These are phyloP conservation scores for Spondyliosoma cantharus DNA, from an alignment of 2,797 vertebrate genomes.

Conservation along the genomic window DNA sequence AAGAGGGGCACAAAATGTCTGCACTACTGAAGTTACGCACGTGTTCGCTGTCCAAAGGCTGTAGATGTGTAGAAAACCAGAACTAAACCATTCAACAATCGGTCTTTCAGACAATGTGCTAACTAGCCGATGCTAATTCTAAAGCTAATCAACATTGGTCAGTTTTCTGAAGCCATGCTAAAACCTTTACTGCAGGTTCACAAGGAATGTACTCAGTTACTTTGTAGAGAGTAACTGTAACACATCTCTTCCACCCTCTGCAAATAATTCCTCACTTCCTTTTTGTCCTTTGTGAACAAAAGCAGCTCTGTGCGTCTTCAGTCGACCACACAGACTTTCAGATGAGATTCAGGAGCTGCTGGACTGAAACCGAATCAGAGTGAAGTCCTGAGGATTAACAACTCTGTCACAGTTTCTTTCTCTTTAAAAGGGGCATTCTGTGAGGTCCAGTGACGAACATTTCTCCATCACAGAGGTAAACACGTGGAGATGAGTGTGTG, in stretches of 20 bases:
- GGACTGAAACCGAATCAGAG: constrained; percentile 12
- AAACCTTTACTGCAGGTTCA: not conserved
- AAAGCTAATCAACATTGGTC: not conserved
- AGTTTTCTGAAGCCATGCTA: not conserved
- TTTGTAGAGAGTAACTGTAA: not conserved
- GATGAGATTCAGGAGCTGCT: constrained; percentile 28
- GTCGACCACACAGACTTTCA: constrained; percentile 38
- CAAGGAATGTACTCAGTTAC: not conserved
- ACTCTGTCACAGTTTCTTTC: not conserved
- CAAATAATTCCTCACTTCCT: constrained; percentile 21
- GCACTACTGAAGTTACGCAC: not conserved
- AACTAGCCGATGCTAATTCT: not conserved
- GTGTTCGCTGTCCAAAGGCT: too few species aligned
- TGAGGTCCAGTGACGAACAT: not conserved
- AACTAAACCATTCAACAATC: not conserved
- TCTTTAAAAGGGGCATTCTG: constrained; percentile 21
- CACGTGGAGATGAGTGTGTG: constrained; percentile 13
- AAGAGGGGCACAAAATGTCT: not conserved
- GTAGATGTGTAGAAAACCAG: not conserved
- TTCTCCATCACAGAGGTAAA: constrained; percentile 39
- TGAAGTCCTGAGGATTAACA: constrained; percentile 2
- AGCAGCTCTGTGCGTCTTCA: constrained; percentile 48
- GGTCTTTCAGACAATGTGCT: not conserved
- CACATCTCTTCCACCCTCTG: constrained; percentile 3
- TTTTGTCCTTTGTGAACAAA: constrained; percentile 46